Evolutionary conservation across 2,797 vertebrate species (phyloP), one percentile per base, ranked within the genome.

Genomic region (Taeniopygia guttata): DNA sequence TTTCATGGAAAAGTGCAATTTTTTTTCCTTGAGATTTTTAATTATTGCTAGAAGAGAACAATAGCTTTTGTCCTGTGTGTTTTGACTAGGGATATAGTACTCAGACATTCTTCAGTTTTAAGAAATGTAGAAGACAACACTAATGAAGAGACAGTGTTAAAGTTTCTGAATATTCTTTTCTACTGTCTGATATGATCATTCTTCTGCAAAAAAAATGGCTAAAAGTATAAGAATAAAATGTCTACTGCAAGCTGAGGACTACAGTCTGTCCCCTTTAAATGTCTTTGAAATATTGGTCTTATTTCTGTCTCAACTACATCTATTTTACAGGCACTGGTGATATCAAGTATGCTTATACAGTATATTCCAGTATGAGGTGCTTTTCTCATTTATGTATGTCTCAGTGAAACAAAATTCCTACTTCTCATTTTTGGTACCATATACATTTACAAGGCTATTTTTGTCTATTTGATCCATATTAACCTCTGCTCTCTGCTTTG

Each of bases 401-500:
- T 70, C n/a, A 55, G 27, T 67, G 64, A 88, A 74, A 80, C 23
- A 90, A 82, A 85, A 91, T 38, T 90, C 25, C 29, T 67, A 4
- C 10, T 76, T 91, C 58, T 62, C 48, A 30, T 66, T 95, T 79
- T 85, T 87, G 38, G 12, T 82, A 38, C 7, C 25, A 21, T 16
- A 9, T 55, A 51, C 11, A 15, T 90, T 60, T 82, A 68, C 76
- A 90, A 79, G 17, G 38, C 45, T 76, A 10, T 55, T 86, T 52
- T 68, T 64, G n/a, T 70, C 43, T 56, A 4, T 62, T 79, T 86
- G 27, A 66, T 84, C 26, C 4, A 1, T 72, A 90, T 89, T 96
- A 96, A 97, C 70, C 51, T 81, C 58, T 89, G 68, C 63, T 93
- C 74, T 97, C 40, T 97, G 27, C 64, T 94, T 92, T 97, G 76